Evolutionary conservation across 2,888 invertebrate genomes (phyloP), one percentile per base, ranked within the genome.

Genomic region (Baccha elongata): DNA sequence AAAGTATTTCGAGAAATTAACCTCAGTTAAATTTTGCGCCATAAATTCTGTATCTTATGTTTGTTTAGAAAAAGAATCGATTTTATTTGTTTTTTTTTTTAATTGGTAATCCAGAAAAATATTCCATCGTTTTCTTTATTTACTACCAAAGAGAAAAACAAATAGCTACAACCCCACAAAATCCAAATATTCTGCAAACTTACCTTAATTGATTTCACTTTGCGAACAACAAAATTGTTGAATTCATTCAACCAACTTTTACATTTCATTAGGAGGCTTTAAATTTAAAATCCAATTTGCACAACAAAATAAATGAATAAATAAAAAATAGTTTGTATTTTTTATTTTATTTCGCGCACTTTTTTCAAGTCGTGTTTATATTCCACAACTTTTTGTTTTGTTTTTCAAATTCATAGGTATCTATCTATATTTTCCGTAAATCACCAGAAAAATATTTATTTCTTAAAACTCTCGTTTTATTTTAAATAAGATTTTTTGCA

Each of bases 241-340:
- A 90, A 87, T 88, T 90, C 90, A 87, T 89, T 89, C 65, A 90
- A 89, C 90, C 90, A 90, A 85, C 88, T 89, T 90, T 90, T 90
- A 87, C 90, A 90, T 90, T 90, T 90, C 90, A 90, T 90, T 86
- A 87, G 89, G 88, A 89, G 87, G 89, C 88, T 62, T 84, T 84
- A 53, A 52, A 23, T 80, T 23, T 75, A 37, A 37, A 40, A 58
- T 52, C 65, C 53, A 83, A 67, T 55, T 62, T 69, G 23, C 74
- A 62, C 69, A 64, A 64, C 50, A 55, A 37, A 53, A 60, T 35
- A 60, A 60, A 40, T 6, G 13, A 37, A 21, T 55, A 23, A 21
- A 48, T 15, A 8, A 48, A 53, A 69, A 60, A 44, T 29, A 62
- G 44, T 58, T 65, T 50, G 17, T 55, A 46, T 68, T 29, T 40